Percentiles rank a stretch among this genome's conserved stretches.
Evolutionary conservation across 2,888 invertebrate species (phyloP).

Genomic region (Nomada goodeniana): DNA sequence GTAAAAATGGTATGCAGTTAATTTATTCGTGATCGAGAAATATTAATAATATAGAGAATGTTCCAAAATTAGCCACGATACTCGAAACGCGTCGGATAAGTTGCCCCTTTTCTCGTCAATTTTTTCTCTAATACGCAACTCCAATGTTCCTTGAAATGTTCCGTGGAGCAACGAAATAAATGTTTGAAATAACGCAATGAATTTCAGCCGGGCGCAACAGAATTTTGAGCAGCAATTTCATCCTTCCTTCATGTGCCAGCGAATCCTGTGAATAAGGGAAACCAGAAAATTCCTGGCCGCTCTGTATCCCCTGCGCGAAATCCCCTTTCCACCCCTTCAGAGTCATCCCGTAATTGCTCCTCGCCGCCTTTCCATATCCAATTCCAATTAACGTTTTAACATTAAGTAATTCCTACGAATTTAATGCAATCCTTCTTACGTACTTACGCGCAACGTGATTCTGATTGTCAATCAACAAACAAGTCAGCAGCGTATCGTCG

Average conservation of each 20-base stretch:
- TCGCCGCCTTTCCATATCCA: conserved; percentile 39
- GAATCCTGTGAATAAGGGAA: conserved; percentile 12
- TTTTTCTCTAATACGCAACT: not conserved
- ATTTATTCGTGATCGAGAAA: not conserved
- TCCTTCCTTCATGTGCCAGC: conserved; percentile 10
- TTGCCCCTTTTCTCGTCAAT: not conserved
- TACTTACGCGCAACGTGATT: conserved; percentile 17
- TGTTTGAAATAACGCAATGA: conserved; percentile 29
- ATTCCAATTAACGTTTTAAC: conserved; percentile 66
- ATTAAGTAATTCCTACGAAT: conserved; percentile 50
- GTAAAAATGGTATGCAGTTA: not conserved
- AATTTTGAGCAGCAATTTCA: conserved; percentile 39
- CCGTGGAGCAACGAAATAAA: conserved; percentile 9
- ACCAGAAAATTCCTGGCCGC: conserved; percentile 3
- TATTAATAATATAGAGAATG: too few species aligned
- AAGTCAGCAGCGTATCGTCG: conserved; percentile 21
- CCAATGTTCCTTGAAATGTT: not conserved
- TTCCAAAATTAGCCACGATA: not conserved
- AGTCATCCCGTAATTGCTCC: conserved; percentile 59
- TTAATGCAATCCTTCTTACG: conserved; percentile 36
- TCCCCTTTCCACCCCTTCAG: conserved; percentile 48
- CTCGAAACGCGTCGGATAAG: not conserved
- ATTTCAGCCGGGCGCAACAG: conserved; percentile 18
- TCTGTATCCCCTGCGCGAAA: conserved; percentile 6
- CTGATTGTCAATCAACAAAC: conserved; percentile 24